Percentiles rank a stretch among this genome's conserved stretches.
phyloP scores from a whole-genome alignment of 2,888 invertebrate genomes.

The Agonopterix arenella region DNA sequence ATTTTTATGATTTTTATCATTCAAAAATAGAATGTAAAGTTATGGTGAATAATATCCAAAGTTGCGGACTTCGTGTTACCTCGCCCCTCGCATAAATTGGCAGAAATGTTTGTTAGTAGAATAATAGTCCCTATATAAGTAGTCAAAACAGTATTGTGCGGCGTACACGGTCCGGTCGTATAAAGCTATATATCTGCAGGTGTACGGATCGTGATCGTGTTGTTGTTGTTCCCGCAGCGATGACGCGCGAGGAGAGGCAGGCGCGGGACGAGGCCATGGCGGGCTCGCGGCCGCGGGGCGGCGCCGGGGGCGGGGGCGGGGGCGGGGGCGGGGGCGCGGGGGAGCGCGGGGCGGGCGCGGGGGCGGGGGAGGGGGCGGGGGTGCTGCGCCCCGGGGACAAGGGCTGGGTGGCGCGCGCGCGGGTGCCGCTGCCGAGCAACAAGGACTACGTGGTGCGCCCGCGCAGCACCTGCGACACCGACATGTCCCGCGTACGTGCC shows the following conservation, averaged over 20 bases:
- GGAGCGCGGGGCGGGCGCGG: slow-evolving; percentile 81
- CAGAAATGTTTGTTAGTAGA: no score
- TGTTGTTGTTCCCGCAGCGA: slow-evolving; percentile 64
- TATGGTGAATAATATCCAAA: no score
- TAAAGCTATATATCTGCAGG: not conserved
- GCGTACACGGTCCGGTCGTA: not conserved
- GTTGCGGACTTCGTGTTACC: no score
- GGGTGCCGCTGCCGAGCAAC: slow-evolving; percentile 95
- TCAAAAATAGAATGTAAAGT: no score
- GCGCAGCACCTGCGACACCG: slow-evolving; percentile 91
- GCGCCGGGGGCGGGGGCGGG: slow-evolving; percentile 73
- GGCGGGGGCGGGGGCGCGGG: slow-evolving; percentile 72
- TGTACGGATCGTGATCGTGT: not conserved
- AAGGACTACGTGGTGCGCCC: slow-evolving; percentile 98
- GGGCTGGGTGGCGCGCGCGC: slow-evolving; percentile 95
- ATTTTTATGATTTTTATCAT: no score
- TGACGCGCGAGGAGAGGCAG: slow-evolving; percentile 95
- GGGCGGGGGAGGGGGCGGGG: slow-evolving; percentile 78
- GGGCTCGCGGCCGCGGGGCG: slow-evolving; percentile 37
- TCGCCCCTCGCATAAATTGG: no score
- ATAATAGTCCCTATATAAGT: no score
- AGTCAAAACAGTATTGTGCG: no score
- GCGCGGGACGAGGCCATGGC: slow-evolving; percentile 79
- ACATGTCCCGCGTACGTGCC: slow-evolving; percentile 84
- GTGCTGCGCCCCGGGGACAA: slow-evolving; percentile 93